Evolutionary conservation across 2,113 vertebrate species (phyloP).

Genomic region (Nerophis lumbriciformis): DNA sequence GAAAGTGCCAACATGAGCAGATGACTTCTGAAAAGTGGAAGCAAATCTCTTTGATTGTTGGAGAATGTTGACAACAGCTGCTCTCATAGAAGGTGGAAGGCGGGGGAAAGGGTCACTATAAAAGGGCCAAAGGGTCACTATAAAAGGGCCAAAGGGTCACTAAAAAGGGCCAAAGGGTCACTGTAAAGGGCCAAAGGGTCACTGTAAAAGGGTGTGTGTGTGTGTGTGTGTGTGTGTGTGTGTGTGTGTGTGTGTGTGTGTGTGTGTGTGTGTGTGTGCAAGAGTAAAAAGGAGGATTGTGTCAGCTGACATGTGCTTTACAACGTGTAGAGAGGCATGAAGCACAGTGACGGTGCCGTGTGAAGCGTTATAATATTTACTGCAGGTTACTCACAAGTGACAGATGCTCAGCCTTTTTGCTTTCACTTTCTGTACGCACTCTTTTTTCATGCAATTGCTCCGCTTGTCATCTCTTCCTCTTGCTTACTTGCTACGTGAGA

Average conservation of each 20-base stretch:
- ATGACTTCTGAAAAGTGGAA: neutral
- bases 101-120: no score
- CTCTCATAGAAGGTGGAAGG: no score
- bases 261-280: constrained; percentile 14
- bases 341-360: constrained; percentile 49
- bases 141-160: no score
- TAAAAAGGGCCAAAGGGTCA: no score
- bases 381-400: constrained; percentile 40
- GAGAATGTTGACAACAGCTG: no score
- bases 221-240: constrained; percentile 10
- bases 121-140: no score
- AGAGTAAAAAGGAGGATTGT: constrained; percentile 42
- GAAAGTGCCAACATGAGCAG: no score
- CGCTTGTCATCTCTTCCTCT: constrained; percentile 18
- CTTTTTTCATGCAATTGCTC: neutral
- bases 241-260: constrained; percentile 3
- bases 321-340: constrained; percentile 52
- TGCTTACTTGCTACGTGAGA: neutral
- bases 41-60: neutral
- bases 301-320: constrained; percentile 56
- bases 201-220: no score
- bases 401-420: constrained; percentile 23
- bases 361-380: constrained; percentile 62
- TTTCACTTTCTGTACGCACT: constrained; percentile 8
- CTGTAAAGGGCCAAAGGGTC: no score